A percentile compares a stretch with the other conserved stretches of the same genome.
Conservation (phyloP, 2,888 invertebrate genomes). For the Amphipyra berbera region DNA sequence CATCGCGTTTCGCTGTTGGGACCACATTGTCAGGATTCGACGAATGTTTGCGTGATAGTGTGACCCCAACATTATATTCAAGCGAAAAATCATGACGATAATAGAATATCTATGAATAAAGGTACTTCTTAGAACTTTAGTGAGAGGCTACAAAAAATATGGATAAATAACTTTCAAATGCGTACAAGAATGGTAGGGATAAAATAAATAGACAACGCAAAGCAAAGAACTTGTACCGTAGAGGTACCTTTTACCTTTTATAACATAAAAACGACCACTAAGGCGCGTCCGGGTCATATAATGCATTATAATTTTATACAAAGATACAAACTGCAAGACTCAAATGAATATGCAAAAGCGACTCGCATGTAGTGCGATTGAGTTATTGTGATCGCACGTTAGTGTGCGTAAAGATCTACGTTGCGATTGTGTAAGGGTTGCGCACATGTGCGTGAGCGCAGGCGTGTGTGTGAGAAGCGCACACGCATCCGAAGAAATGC, state of each 20-base stretch:
- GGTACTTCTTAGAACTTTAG: constrained; percentile 13
- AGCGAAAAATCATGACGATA: constrained; percentile 5
- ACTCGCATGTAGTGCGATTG: constrained; percentile 83
- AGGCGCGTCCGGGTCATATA: constrained; percentile 79
- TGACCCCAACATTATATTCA: background rate
- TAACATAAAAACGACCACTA: constrained; percentile 72
- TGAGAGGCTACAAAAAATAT: constrained; percentile 28
- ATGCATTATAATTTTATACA: constrained; percentile 90
- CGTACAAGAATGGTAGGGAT: constrained; percentile 46
- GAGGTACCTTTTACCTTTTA: constrained; percentile 66
- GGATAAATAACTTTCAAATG: constrained; percentile 46
- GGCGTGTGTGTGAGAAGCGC: constrained; percentile 64
- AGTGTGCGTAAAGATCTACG: constrained; percentile 69
- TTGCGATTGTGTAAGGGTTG: constrained; percentile 46
- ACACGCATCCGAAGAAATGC: constrained; percentile 86
- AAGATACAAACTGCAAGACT: constrained; percentile 86
- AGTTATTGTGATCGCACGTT: constrained; percentile 82
- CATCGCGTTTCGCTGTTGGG: too few species aligned
- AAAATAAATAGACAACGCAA: constrained; percentile 53
- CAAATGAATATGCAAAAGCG: constrained; percentile 88
- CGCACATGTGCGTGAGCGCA: constrained; percentile 41
- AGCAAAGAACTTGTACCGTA: constrained; percentile 38
- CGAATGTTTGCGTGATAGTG: too few species aligned
- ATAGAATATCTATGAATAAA: constrained; percentile 1
- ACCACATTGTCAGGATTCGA: too few species aligned